Base-by-base conservation (phyloP, 2,797 vertebrate species). In the Cynodonichthys magdalenae region DNA sequence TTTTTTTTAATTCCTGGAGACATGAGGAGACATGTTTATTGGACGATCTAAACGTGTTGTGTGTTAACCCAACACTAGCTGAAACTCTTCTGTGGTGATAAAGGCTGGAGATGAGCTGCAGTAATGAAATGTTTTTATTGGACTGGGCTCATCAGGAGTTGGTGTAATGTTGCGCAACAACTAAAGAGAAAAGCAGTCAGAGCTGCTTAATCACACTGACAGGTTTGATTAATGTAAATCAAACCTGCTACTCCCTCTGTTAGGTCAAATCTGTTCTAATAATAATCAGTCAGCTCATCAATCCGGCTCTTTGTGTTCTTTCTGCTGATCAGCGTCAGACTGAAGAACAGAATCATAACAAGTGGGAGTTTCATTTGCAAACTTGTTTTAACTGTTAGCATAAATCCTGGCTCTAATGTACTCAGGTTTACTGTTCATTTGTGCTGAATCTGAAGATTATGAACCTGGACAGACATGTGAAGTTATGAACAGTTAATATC, bases 211-310 rank as follows among this genome's bases (percentile, higher is more conserved):
- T 3, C 44, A 57, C 4, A 6, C 66, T 56, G 66, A 75, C 69
- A 80, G 54, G 84, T 81, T 65, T 77, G 28, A 58, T 81, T 51
- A 82, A 73, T 82, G 86, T 72, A 54, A 65, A 71, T 80, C 65
- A 71, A 58, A 71, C 74, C 56, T 64, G 14, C 24, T 18, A 9
- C 55, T 78, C 69, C 53, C 71, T 87, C 74, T 63, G 74, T 46
- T 78, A 53, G 73, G 85, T 87, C 77, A 74, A 85, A 75, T 84
- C 59, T 59, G 56, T 58, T 76, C 59, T 60, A 83, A 88, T 85
- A 87, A 89, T 68, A 66, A 81, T 85, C 83, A 82, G 85, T 90
- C 74, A 77, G 41, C 24, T 76, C 65, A 85, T 87, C 82, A 66
- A 56, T 61, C 60, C 41, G 45, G 15, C 55, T 71, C 66, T 76